Base-by-base conservation (phyloP, 1,140 invertebrate genomes). In the Camponotus floridanus region DNA sequence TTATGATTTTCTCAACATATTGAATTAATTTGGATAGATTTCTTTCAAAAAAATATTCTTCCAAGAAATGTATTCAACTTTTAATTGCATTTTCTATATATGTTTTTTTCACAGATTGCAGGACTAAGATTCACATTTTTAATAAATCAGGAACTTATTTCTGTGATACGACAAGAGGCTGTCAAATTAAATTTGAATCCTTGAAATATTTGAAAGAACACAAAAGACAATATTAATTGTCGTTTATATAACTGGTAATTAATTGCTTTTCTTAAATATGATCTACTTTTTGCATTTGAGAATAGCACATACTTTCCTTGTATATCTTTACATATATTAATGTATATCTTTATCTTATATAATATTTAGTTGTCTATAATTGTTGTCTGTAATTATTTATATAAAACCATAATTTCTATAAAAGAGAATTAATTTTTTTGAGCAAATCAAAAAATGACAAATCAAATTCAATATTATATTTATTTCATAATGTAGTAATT, bases 111-210 rank as follows among this genome's bases (percentile, higher is more conserved):
- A 90, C 95, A 98, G 97, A 98, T 99, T 91, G 97, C 98, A 33
- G 98, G 98, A 85, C 95, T 99, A 39, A 96, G 98, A 86, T 99
- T 99, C 94, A 98, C 98, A 88, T 99, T 99, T 94, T 96, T 98
- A 61, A 97, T 99, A 73, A 99, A 99, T 94, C 98, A 98, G 94
- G 98, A 99, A 90, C 95, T 99, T 26, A 98, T 99, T 86, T 98
- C 97, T 92, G 97, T 97, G 33, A 98, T 98, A 88, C 96, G 97
- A 68, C 97, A 97, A 93, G 98, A 98, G 95, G 97, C 97, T 83
- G 96, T 97, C 45, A 98, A 97, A 95, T 96, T 97, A 74, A 97
- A 96, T 91, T 92, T 95, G 64, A 95, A 94, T 88, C 92, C 94
- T 70, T 94, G 83, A 94, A 33, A 5, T 1, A 36, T 36, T n/a